phyloP scores from a whole-genome alignment of 2,888 invertebrate species.

The Fragum fragum region DNA sequence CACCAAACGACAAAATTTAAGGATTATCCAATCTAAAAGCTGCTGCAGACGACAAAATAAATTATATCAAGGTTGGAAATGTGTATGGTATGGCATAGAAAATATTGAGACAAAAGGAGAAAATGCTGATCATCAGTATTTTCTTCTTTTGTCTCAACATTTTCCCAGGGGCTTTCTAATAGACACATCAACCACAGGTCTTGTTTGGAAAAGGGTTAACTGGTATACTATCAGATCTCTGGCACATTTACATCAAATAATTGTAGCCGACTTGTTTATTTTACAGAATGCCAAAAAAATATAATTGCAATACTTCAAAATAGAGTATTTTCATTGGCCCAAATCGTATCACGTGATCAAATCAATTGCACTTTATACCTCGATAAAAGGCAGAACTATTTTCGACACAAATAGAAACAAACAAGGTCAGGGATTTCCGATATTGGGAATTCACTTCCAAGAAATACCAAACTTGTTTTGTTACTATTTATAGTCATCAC shows the following conservation, averaged over 20 bases:
- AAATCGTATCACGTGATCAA: too few species aligned
- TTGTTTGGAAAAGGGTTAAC: conserved; percentile 6
- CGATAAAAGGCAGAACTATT: too few species aligned
- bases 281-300: conserved; percentile 27
- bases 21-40: background rate
- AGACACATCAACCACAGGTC: background rate
- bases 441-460: too few species aligned
- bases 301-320: too few species aligned
- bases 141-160: conserved; percentile 6
- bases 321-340: too few species aligned
- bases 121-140: conserved; percentile 13
- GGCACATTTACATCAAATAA: background rate
- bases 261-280: conserved; percentile 2
- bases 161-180: background rate
- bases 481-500: too few species aligned
- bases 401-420: too few species aligned
- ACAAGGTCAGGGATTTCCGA: too few species aligned
- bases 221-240: conserved; percentile 1
- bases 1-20: conserved; percentile 3
- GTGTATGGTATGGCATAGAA: conserved; percentile 1
- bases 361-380: too few species aligned
- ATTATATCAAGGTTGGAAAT: conserved; percentile 6
- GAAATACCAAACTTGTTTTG: too few species aligned
- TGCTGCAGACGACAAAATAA: conserved; percentile 3
- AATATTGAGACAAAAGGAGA: conserved; percentile 16